Evolutionary conservation across 2,888 invertebrate genomes (phyloP), one percentile per base, ranked within the genome.

Genomic region (Griposia aprilina): DNA sequence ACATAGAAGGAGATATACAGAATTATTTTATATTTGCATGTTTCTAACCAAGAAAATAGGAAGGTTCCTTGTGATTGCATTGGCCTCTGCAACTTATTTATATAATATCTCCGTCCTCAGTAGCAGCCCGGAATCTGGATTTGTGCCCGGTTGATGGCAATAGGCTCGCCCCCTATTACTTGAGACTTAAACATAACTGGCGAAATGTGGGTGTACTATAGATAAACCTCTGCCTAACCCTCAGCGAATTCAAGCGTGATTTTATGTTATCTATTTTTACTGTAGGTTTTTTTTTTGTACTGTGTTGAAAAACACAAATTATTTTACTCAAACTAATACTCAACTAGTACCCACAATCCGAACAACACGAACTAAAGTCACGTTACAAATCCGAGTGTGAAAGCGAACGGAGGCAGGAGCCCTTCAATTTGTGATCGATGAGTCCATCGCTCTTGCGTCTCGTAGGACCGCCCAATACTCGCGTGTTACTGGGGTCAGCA

Each of bases 401-500:
- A 87, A 85, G 89, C 86, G 83, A 78, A 86, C 83, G 83, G 83
- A 89, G 86, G 87, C 85, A 75, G 80, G 84, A 84, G 75, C 87
- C 88, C 90, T 89, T 91, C 90, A 91, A 88, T 90, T 89, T 89
- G 89, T 91, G 92, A 92, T 91, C 87, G 91, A 92, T 91, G 91
- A 76, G 76, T 84, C 88, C 89, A 91, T 90, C 91, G 84, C 75
- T 85, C 84, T 82, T 66, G 68, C 66, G 82, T 68, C 84, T 81
- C 74, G 13, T 65, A 72, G 85, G 83, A 84, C 85, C 85, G 78
- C 85, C 83, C 78, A 63, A 63, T 45, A 30, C 73, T 60, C n/a
- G 79, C 80, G 74, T 66, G 72, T 50, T 36, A 5, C 66, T 57
- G 68, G 83, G 83, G 81, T 83, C 84, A 80, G 81, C 84, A 75